These are phyloP conservation scores for Venturia canescens DNA, from an alignment of 1,140 invertebrate species.

Conservation along the genomic window DNA sequence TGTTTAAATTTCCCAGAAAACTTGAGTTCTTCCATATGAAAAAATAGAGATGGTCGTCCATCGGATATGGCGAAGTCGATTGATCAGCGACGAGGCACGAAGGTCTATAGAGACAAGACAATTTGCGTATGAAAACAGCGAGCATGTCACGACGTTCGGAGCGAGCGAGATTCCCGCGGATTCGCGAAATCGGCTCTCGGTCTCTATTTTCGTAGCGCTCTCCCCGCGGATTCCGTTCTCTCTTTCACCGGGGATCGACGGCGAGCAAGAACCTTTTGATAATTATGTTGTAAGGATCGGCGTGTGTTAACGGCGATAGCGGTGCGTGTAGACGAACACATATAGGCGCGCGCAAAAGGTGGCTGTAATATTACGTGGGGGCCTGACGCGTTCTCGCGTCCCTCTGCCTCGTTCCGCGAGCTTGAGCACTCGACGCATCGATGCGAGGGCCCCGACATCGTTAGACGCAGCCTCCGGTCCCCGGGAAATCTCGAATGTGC, in stretches of 20 bases:
- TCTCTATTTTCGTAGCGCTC: neutral
- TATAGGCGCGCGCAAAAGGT: no score
- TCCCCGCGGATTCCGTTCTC: neutral
- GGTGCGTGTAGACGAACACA: neutral
- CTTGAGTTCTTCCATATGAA: no score
- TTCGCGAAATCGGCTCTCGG: neutral
- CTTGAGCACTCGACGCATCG: neutral
- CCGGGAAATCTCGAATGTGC: neutral
- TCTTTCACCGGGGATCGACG: slow-evolving; percentile 15
- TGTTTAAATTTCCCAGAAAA: no score
- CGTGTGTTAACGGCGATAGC: slow-evolving; percentile 57
- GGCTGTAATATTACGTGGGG: neutral
- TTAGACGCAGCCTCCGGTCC: slow-evolving; percentile 38
- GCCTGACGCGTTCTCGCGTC: slow-evolving; percentile 19
- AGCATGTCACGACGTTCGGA: no score
- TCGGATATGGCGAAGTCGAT: no score
- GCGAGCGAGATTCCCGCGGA: no score
- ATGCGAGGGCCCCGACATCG: slow-evolving; percentile 6
- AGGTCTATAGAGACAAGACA: no score
- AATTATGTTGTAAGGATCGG: slow-evolving; percentile 63
- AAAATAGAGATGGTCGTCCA: no score
- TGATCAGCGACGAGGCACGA: no score
- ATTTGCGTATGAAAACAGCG: no score
- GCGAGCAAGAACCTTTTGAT: slow-evolving; percentile 49
- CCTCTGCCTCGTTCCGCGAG: neutral